Conservation (phyloP, 2,113 vertebrate species). For the Hippocampus barbouri region DNA sequence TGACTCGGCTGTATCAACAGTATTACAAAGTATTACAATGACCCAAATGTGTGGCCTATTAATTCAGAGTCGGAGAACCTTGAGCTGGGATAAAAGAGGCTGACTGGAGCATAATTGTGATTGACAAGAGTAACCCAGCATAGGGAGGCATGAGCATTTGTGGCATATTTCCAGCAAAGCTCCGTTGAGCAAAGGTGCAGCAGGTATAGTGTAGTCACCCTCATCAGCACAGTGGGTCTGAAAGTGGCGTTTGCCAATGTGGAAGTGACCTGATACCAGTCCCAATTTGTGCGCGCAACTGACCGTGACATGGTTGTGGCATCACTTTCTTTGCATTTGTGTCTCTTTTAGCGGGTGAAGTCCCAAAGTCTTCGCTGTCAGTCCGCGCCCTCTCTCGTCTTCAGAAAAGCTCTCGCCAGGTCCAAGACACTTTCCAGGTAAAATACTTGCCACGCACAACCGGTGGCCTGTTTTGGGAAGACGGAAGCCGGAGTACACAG, state of each 20-base stretch:
- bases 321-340: not conserved
- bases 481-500: no score
- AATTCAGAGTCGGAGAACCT: not conserved
- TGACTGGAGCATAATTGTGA: not conserved
- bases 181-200: not conserved
- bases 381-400: constrained; percentile 86
- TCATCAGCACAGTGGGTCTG: no score
- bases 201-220: not conserved
- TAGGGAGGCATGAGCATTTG: not conserved
- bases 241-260: no score
- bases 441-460: not conserved
- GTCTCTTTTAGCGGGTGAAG: constrained; percentile 78
- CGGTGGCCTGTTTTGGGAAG: not conserved
- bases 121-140: not conserved
- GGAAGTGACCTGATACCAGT: not conserved
- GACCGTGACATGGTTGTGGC: no score
- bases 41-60: not conserved
- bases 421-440: constrained; percentile 83
- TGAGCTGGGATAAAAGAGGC: not conserved
- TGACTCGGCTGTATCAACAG: not conserved
- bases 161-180: not conserved
- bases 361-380: constrained; percentile 86
- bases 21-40: constrained; percentile 1
- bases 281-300: no score
- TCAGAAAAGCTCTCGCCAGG: constrained; percentile 88